Evolutionary conservation across 1,140 invertebrate species (phyloP), one percentile per base, ranked within the genome.

Genomic region (Heliconius eleuchia): DNA sequence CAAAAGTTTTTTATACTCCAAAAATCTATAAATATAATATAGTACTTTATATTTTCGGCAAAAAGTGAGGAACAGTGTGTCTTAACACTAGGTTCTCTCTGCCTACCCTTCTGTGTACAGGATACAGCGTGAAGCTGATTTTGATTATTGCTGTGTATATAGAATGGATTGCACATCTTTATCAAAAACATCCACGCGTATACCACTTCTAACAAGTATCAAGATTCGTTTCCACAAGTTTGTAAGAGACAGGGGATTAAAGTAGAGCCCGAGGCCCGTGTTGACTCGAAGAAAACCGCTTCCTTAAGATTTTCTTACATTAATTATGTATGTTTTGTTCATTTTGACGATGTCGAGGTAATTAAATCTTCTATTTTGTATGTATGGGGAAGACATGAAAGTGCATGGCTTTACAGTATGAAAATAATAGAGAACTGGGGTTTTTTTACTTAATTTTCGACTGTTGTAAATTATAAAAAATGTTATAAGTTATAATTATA

Each of bases 221-320:
- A 66, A 66, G 60, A 11, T 66, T 66, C 57, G 76, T 85, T 89
- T 87, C 85, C 73, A 83, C 82, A 84, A 87, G 79, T 86, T 88
- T 90, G 89, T 73, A 85, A 82, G 88, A 87, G 90, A 91, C 90
- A 89, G 82, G 84, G 73, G 90, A 93, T 93, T 92, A 93, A 93
- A 92, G 90, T 76, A 46, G 76, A 81, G 79, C 91, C 87, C 39
- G 71, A 42, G 88, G 91, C 88, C 66, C 70, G 11, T 77, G 66
- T 79, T 84, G 78, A 83, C 74, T 83, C 46, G 34, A 77, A 77
- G 78, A 74, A 79, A 27, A 27, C 73, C 50, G 75, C 78, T 83
- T 81, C 73, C 78, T 82, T 84, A 80, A 82, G 81, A 85, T 81
- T 80, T 77, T 77, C 60, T 52, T 50, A 72, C 57, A 82, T 79